Conservation (phyloP, 2,888 invertebrate genomes). For the Cenopis cana region DNA sequence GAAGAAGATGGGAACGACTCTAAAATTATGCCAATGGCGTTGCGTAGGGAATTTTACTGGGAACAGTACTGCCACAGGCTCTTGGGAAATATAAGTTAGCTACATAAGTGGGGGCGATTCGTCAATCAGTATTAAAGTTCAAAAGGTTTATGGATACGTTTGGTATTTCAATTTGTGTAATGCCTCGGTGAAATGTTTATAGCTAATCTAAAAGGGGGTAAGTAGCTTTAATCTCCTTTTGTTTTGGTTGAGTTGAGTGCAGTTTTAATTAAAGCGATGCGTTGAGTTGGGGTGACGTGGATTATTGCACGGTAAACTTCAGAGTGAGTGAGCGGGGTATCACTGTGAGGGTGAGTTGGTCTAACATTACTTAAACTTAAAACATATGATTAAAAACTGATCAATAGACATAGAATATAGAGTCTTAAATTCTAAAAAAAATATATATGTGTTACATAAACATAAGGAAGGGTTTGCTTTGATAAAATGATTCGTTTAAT, state of each 20-base stretch:
- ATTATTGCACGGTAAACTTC: not conserved
- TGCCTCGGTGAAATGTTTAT: constrained; percentile 49
- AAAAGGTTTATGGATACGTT: constrained; percentile 61
- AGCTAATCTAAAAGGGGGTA: constrained; percentile 35
- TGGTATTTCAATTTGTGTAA: constrained; percentile 73
- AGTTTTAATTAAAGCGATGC: constrained; percentile 36
- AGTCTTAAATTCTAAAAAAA: no score
- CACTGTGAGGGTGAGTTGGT: no score
- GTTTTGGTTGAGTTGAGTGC: constrained; percentile 21
- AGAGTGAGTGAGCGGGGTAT: constrained; percentile 8
- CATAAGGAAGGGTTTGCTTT: no score
- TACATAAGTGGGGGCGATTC: constrained; percentile 69
- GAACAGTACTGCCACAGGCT: constrained; percentile 63
- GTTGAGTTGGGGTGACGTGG: constrained; percentile 16
- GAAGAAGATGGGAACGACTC: constrained; percentile 59
- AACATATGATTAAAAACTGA: no score
- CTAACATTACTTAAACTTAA: no score
- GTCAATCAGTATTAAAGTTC: constrained; percentile 77
- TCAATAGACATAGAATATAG: no score
- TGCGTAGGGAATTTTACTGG: constrained; percentile 62
- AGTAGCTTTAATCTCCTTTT: constrained; percentile 38
- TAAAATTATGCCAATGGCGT: constrained; percentile 40
- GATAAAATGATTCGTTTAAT: no score
- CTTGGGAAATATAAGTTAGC: constrained; percentile 77
- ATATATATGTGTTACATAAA: no score